Conservation (phyloP, 2,888 invertebrate genomes). For the Drosophila lacicola region DNA sequence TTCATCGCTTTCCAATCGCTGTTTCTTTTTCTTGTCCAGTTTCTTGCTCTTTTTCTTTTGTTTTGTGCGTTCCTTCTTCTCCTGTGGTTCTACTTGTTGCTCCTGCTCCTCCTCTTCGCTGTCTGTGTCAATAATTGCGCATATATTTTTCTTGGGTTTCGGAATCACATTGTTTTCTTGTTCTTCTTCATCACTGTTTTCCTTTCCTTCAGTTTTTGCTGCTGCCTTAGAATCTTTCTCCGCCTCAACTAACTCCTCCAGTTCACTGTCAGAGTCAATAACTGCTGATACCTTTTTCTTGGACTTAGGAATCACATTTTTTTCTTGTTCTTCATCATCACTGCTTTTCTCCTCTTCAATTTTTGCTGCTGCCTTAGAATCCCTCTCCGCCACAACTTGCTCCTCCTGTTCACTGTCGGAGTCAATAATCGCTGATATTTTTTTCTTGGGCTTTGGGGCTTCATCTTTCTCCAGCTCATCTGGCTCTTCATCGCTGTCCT, state of each 20-base stretch:
- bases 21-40: slow-evolving; percentile 30
- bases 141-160: slow-evolving; percentile 53
- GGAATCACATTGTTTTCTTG: not conserved
- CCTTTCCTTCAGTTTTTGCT: not conserved
- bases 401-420: slow-evolving; percentile 34
- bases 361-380: not conserved
- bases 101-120: slow-evolving; percentile 58
- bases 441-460: slow-evolving; percentile 20
- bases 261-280: slow-evolving; percentile 66
- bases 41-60: slow-evolving; percentile 32
- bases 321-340: not conserved
- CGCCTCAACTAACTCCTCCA: slow-evolving; percentile 46
- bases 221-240: slow-evolving; percentile 13
- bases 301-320: not conserved
- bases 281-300: slow-evolving; percentile 53
- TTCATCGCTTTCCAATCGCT: slow-evolving; percentile 36
- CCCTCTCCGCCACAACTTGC: not conserved
- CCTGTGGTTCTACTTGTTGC: not conserved
- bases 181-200: not conserved
- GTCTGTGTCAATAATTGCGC: slow-evolving; percentile 61
- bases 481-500: slow-evolving; percentile 61
- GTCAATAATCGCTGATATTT: slow-evolving; percentile 34
- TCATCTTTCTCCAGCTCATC: not conserved
- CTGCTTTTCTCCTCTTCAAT: not conserved
- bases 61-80: not conserved